Evolutionary conservation across 1,140 invertebrate species (phyloP).

Genomic region (Drosophila asahinai): DNA sequence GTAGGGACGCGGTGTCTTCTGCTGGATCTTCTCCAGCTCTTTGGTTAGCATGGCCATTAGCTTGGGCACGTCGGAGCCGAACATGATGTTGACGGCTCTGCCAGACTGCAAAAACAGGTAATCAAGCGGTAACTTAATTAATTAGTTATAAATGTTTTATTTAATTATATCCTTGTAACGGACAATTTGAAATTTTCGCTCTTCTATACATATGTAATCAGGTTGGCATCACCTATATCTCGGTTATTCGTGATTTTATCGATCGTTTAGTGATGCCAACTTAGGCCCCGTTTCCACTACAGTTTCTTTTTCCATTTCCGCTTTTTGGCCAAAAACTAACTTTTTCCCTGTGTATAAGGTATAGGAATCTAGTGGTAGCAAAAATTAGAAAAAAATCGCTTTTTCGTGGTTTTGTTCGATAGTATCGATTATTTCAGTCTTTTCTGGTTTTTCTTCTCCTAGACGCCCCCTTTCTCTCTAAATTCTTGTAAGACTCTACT

Average conservation of each 20-base stretch:
- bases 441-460: no score
- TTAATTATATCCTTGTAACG: not conserved
- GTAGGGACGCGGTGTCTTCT: slow-evolving; percentile 70
- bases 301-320: no score
- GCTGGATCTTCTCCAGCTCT: slow-evolving; percentile 87
- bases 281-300: no score
- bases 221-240: not conserved
- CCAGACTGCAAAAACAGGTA: slow-evolving; percentile 83
- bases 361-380: no score
- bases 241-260: not conserved
- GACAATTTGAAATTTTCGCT: not conserved
- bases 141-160: no score
- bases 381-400: no score
- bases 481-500: no score
- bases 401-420: no score
- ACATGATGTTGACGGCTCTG: slow-evolving; percentile 92
- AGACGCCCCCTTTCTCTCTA: no score
- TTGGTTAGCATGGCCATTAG: slow-evolving; percentile 89
- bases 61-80: slow-evolving; percentile 93
- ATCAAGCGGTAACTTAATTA: not conserved
- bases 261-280: not conserved
- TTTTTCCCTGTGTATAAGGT: no score
- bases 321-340: no score
- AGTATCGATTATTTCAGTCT: no score
- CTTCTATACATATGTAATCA: not conserved